These are phyloP conservation scores for Neotoxoptera formosana DNA, from an alignment of 1,140 invertebrate species.

Conservation along the genomic window DNA sequence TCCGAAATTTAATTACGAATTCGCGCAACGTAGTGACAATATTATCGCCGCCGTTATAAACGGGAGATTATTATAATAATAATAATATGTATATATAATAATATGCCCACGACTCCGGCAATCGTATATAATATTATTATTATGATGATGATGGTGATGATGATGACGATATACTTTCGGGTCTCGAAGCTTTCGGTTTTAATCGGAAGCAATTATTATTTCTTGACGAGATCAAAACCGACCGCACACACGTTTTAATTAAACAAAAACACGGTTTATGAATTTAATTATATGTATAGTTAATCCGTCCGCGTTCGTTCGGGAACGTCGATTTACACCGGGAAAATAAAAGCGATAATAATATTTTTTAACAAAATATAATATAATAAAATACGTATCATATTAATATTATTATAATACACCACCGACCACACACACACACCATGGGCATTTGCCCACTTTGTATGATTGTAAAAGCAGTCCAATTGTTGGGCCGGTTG, in stretches of 20 bases:
- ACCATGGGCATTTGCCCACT: no score
- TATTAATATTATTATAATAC: not conserved
- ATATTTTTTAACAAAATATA: no score
- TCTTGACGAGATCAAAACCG: not conserved
- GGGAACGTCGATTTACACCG: not conserved
- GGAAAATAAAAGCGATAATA: slow-evolving; percentile 1
- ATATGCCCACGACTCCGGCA: not conserved
- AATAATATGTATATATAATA: not conserved
- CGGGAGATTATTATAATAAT: not conserved
- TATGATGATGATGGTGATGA: no score
- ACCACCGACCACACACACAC: no score
- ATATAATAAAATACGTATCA: no score
- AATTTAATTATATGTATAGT: not conserved
- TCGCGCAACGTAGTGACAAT: not conserved
- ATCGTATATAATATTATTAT: no score
- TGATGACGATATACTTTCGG: not conserved
- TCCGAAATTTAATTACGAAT: not conserved
- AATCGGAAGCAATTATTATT: not conserved
- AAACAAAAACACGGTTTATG: not conserved
- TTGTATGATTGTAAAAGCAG: no score
- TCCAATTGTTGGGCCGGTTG: no score
- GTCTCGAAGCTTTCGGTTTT: not conserved
- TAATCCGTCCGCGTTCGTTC: not conserved
- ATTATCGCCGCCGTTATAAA: not conserved
- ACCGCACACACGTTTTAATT: slow-evolving; percentile 9